Evolutionary conservation across 2,888 invertebrate genomes (phyloP).

Genomic region (Sarcophaga variegata): DNA sequence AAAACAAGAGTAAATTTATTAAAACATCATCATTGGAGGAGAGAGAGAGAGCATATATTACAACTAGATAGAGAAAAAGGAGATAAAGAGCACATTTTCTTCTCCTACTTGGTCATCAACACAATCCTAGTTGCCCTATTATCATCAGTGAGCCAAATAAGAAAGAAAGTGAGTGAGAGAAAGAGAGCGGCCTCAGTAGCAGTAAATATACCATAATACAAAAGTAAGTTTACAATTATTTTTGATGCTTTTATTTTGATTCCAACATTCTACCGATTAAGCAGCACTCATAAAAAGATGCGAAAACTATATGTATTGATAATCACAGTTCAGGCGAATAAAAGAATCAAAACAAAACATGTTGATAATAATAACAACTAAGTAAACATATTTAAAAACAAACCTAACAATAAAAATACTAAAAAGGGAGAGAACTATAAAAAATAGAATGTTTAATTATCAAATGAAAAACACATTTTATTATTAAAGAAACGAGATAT

Average conservation of each 20-base stretch:
- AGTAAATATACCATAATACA: slow-evolving; percentile 10
- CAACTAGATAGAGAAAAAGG: background rate
- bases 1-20: background rate
- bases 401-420: too few relatives aligned
- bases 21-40: slow-evolving; percentile 18
- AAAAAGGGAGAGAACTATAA: too few relatives aligned
- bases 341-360: slow-evolving; percentile 49
- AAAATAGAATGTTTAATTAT: too few relatives aligned
- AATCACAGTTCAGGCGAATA: slow-evolving; percentile 24
- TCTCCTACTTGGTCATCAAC: background rate
- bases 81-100: background rate
- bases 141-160: background rate
- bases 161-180: background rate
- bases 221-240: slow-evolving; percentile 57
- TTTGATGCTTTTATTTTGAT: slow-evolving; percentile 65
- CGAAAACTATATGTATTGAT: background rate
- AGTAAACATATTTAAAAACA: too few relatives aligned
- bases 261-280: slow-evolving; percentile 42
- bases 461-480: background rate
- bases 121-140: background rate
- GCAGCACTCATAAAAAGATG: background rate
- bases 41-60: background rate
- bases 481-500: too few relatives aligned
- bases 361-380: background rate
- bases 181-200: background rate